Evolutionary conservation across 2,888 invertebrate species (phyloP), one percentile per base, ranked within the genome.

Genomic region (Trissolcus brochymenae): DNA sequence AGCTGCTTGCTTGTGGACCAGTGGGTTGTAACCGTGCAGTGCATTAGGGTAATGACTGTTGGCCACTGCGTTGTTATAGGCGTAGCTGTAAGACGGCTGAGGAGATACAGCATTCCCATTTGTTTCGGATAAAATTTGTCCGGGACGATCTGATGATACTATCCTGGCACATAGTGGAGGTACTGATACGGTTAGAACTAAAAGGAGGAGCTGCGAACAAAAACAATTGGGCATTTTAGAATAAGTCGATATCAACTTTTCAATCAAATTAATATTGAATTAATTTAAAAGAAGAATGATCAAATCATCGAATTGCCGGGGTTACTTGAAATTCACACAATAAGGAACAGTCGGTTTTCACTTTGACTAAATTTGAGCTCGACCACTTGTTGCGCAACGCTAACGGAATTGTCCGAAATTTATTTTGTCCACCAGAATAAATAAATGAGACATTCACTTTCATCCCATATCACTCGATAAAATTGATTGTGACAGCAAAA

Each of bases 51-150:
- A 57, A 3, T 68, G 67, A 1, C 35, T 29, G n/a, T 68, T 60
- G 13, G 56, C 21, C 16, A 49, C 62, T 6, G 54, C 51, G 4
- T 60, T 70, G 41, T 78, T 73, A 19, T 78, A 78, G 11, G 54
- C 53, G 29, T 74, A 73, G 13, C 56, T 61, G 64, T 77, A 77
- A 4, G 60, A 55, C 4, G 68, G 65, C 29, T 68, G 67, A 4
- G 70, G 43, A 2, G 21, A 17, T 16, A 71, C 17, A 7, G 21
- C 4, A 4, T 56, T 62, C 6, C 62, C 43, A 35, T 57, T 57
- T 14, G 16, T 6, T 29, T 21, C 43, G 19, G 71, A 19, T n/a
- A 50, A 4, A 29, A 55, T 6, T 1, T 14, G 25, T 13, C 64
- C 60, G 7, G 59, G 29, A 13, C 13, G 53, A 35, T 65, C 55